phyloP scores from a whole-genome alignment of 2,797 vertebrate species.

The Arrhamphus sclerolepis region DNA sequence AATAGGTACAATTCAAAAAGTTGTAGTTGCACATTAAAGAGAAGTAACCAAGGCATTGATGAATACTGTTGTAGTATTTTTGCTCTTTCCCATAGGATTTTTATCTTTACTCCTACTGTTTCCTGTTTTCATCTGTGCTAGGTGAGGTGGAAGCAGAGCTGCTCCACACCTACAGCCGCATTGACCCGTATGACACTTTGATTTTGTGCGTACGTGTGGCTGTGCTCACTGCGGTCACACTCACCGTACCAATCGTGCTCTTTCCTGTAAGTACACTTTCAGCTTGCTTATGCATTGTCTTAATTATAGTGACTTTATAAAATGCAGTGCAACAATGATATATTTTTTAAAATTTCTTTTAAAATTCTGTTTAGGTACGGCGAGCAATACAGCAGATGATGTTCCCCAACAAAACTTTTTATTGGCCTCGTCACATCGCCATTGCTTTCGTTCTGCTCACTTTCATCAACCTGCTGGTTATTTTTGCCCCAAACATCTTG shows the following conservation, averaged over 20 bases:
- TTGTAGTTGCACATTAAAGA: slow-evolving; percentile 1
- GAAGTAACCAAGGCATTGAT: background rate
- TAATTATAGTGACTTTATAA: background rate
- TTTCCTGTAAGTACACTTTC: slow-evolving; percentile 88
- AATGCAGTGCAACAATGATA: background rate
- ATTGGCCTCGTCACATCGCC: slow-evolving; percentile 88
- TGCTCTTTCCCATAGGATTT: background rate
- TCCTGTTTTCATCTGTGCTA: slow-evolving; percentile 59
- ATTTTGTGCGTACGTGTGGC: slow-evolving; percentile 95
- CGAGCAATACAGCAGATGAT: slow-evolving; percentile 96
- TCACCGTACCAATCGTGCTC: slow-evolving; percentile 96
- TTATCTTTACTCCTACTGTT: slow-evolving; percentile 11
- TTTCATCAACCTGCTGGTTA: slow-evolving; percentile 93
- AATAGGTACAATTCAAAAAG: background rate
- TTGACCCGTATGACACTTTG: slow-evolving; percentile 90
- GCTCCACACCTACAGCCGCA: slow-evolving; percentile 93
- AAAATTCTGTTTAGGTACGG: slow-evolving; percentile 85
- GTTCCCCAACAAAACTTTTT: slow-evolving; percentile 93
- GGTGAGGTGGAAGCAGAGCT: slow-evolving; percentile 92
- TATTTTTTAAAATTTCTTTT: background rate
- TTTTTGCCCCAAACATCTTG: slow-evolving; percentile 96
- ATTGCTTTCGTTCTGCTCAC: slow-evolving; percentile 88
- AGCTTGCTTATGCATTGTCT: background rate
- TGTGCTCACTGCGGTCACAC: slow-evolving; percentile 93
- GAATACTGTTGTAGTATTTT: background rate